Evolutionary conservation across 1,140 invertebrate genomes (phyloP).

Genomic region (Plectrocnemia conspersa): DNA sequence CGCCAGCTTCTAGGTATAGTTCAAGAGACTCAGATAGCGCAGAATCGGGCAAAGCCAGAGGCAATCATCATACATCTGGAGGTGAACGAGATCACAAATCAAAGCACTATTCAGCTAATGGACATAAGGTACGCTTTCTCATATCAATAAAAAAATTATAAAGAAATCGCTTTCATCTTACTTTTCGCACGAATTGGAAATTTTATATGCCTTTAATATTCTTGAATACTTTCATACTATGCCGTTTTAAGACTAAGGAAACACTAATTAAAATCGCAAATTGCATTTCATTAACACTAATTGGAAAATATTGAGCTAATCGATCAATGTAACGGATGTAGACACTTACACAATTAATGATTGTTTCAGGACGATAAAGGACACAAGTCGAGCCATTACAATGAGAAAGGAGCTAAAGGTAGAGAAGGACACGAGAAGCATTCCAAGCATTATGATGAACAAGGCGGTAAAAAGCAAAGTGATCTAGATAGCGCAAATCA

Average conservation of each 20-base stretch:
- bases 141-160: no score
- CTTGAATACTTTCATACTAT: no score
- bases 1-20: conserved; percentile 38
- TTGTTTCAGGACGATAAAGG: conserved; percentile 48
- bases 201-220: no score
- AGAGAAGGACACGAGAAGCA: conserved; percentile 49
- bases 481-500: conserved; percentile 51
- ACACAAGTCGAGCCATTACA: conserved; percentile 49
- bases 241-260: no score
- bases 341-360: neutral
- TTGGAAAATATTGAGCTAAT: neutral
- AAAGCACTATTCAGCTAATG: conserved; percentile 4
- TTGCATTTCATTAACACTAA: neutral
- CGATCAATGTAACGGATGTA: neutral
- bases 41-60: conserved; percentile 12
- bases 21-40: conserved; percentile 16
- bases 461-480: conserved; percentile 50
- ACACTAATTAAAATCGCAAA: neutral
- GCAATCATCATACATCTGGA: conserved; percentile 18
- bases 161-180: no score
- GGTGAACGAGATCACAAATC: conserved; percentile 9
- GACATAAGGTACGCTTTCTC: conserved; percentile 20
- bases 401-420: conserved; percentile 55
- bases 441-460: conserved; percentile 52
- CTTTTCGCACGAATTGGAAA: no score